Conservation (phyloP, 2,797 vertebrate genomes). For the Rousettus madagascariensis region DNA sequence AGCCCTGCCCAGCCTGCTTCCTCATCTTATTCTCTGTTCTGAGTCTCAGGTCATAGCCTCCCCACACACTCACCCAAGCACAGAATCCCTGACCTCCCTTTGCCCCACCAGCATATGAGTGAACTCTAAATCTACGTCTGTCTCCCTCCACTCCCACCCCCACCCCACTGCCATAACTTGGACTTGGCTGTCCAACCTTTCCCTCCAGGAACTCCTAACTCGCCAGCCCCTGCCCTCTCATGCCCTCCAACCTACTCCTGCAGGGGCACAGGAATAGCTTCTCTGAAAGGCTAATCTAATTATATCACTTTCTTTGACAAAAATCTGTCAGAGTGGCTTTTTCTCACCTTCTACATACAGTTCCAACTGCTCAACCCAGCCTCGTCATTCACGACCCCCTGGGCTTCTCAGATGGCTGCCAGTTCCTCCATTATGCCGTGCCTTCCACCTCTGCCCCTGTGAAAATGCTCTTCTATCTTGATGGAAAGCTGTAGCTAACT, state of each 20-base stretch:
- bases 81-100: background rate
- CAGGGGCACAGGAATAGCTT: background rate
- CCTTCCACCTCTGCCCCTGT: background rate
- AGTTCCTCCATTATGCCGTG: rapidly evolving
- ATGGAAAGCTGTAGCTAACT: background rate
- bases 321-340: background rate
- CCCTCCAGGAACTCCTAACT: background rate
- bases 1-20: background rate
- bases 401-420: background rate
- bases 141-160: background rate
- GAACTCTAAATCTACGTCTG: background rate
- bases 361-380: background rate
- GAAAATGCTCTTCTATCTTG: background rate
- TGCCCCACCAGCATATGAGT: too few relatives aligned
- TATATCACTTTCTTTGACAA: background rate
- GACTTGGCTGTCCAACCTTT: background rate
- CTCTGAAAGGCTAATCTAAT: background rate
- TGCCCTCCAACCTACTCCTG: background rate
- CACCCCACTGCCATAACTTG: too few relatives aligned
- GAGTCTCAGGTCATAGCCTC: background rate
- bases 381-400: background rate
- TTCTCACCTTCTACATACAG: background rate
- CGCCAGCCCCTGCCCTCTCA: background rate
- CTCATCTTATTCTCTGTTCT: background rate
- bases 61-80: background rate